A percentile compares a stretch with the other conserved stretches of the same genome.
phyloP scores from a whole-genome alignment of 2,888 invertebrate genomes.

The Orthosia gracilis region DNA sequence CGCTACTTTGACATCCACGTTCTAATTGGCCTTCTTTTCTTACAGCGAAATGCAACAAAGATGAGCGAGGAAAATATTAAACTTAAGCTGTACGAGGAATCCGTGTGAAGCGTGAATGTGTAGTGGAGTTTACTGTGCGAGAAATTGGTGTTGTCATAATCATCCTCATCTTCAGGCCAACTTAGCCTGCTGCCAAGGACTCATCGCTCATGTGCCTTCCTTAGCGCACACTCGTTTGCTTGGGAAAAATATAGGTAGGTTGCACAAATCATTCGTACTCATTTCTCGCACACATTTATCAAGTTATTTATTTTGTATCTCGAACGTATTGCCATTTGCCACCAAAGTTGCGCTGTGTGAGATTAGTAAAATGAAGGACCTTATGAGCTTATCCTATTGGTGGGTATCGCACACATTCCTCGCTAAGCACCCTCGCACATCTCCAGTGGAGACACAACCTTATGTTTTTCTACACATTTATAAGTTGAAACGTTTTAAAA shows the following conservation, averaged over 20 bases:
- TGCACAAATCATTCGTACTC: background rate
- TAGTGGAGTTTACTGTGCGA: background rate
- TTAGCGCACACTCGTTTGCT: too few relatives aligned
- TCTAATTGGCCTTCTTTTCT: conserved; percentile 48
- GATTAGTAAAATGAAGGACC: too few relatives aligned
- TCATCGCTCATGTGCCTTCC: too few relatives aligned
- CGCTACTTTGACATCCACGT: conserved; percentile 4
- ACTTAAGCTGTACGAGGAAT: background rate
- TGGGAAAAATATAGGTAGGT: too few relatives aligned
- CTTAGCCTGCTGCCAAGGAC: too few relatives aligned
- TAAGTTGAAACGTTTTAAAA: conserved; percentile 66
- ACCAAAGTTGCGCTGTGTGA: too few relatives aligned
- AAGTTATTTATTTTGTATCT: background rate
- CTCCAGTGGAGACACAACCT: conserved; percentile 1
- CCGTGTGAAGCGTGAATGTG: background rate
- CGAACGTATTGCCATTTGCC: too few relatives aligned
- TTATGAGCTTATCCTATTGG: too few relatives aligned
- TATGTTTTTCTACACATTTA: conserved; percentile 40
- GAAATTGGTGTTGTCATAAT: background rate
- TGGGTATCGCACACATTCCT: too few relatives aligned
- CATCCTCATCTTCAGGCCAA: too few relatives aligned
- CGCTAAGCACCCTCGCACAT: background rate
- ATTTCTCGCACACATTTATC: background rate
- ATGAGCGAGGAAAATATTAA: background rate
- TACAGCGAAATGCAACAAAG: background rate